Base-by-base conservation (phyloP, 2,888 invertebrate genomes). In the Ophioninae sp. region DNA sequence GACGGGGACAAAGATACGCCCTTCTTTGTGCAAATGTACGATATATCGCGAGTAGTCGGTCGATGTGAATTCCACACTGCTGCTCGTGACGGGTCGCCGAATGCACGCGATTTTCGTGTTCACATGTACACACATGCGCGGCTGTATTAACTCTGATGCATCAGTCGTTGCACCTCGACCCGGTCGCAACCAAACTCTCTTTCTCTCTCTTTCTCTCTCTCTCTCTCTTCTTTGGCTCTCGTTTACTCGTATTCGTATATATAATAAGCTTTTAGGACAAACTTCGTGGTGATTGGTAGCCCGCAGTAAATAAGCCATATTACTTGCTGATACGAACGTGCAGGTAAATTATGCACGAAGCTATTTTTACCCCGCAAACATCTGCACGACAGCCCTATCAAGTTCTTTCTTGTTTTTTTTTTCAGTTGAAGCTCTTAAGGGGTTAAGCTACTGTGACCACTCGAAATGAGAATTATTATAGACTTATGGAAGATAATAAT, bases 41-140 rank as follows among this genome's bases (percentile, higher is more conserved):
- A 37, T 64, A 20, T 79, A 41, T 41, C 59, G 59, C 44, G 72
- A 67, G 65, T 56, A 20, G 64, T 59, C 41, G 58, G 20, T 65
- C 58, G 72, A 65, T 10, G 64, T 56, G 41, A 69, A 78, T 78
- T 78, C 78, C 64, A 64, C 64, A 58, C n/a, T 39, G 71, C 56
- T 78, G 64, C 44, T 71, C 56, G 41, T 78, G 63, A 51, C 63
- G 69, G 22, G 72, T 41, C 51, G 41, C 64, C 69, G 78, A 74
- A 74, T 71, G 39, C 64, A 71, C 78, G 78, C 71, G 71, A 78
- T 78, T 78, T 71, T 78, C 79, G 72, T 72, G 79, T 79, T 58
- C 56, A 56, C 23, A 30, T 64, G 9, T 67, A 17, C 23, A 56
- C 56, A 20, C 37, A 37, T 63, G 73, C 23, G 63, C 20, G 9